Base-by-base conservation (phyloP, 1,140 invertebrate genomes). In the Oedothorax gibbosus region DNA sequence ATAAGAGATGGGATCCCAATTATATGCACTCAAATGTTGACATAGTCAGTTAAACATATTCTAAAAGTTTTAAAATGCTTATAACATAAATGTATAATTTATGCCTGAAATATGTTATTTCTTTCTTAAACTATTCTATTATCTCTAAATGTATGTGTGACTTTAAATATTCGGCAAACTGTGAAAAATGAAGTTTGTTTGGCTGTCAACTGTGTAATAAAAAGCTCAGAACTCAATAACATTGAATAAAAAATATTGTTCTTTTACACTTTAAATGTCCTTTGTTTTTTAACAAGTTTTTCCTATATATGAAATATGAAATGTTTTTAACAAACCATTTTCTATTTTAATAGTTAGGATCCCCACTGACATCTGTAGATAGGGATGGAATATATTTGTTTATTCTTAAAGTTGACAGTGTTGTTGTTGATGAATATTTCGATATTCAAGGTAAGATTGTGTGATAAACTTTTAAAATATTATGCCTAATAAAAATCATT, bases 321-420 rank as follows among this genome's bases (percentile, higher is more conserved):
- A 3, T 5, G 3, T 60, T 60, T 14, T 60, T 3, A 7, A 60
- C 6, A 11, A 18, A 20, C 6, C 5, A 11, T 51, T n/a, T 7
- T 72, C 10, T 75, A 51, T 54, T 57, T 75, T 14, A 35, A 60
- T 86, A 89, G 86, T 79, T 87, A 18, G 77, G 73, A 51, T 84
- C 72, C 15, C 68, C 89, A 53, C 78, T 87, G 10, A 86, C 88
- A 56, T 87, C 86, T 10, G 83, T 90, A 86, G 89, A 87, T 75
- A 86, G 77, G n/a, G 91, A 92, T 88, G 91, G 90, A 21, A 88
- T 91, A 75, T 92, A 91, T 85, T 82, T 91, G n/a, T 89, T 92
- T 71, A 86, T 91, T n/a, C 66, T 92, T 21, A 85, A 88, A 50
- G 89, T 91, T 51, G 72, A 84, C 85, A 64, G 87, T 56, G 69